These are phyloP conservation scores for Reticulitermes lucifugus DNA, from an alignment of 2,888 invertebrate genomes.

Conservation along the genomic window DNA sequence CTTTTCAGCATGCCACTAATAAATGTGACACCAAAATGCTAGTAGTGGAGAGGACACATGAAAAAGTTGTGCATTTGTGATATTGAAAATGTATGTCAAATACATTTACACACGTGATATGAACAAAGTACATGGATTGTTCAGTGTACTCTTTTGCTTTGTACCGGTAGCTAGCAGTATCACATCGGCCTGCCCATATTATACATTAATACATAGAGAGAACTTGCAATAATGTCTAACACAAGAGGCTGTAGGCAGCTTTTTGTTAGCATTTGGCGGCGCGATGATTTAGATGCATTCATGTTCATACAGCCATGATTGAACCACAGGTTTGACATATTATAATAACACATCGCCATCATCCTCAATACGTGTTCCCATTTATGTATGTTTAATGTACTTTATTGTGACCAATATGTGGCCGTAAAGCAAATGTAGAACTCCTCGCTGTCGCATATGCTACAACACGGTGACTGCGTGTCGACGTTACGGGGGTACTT, in stretches of 20 bases:
- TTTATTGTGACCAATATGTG: slow-evolving; percentile 4
- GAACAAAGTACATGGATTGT: not conserved
- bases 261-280: not conserved
- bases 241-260: not conserved
- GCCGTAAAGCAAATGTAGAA: not conserved
- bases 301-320: slow-evolving; percentile 7
- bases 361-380: not conserved
- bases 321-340: slow-evolving; percentile 4
- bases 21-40: not conserved
- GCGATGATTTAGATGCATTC: slow-evolving; percentile 20
- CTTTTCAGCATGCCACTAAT: no score
- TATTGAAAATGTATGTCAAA: slow-evolving; percentile 30
- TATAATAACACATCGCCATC: not conserved
- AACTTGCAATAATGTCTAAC: slow-evolving; percentile 2
- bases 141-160: no score
- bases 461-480: no score
- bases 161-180: not conserved
- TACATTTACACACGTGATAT: not conserved
- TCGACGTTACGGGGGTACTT: no score
- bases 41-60: not conserved
- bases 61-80: slow-evolving; percentile 8
- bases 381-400: slow-evolving; percentile 16
- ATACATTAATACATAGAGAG: not conserved
- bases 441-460: not conserved
- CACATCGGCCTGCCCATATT: not conserved